Percentiles rank a stretch among this genome's conserved stretches.
Evolutionary conservation across 2,888 invertebrate genomes (phyloP).

Genomic region (Lottia scabra): DNA sequence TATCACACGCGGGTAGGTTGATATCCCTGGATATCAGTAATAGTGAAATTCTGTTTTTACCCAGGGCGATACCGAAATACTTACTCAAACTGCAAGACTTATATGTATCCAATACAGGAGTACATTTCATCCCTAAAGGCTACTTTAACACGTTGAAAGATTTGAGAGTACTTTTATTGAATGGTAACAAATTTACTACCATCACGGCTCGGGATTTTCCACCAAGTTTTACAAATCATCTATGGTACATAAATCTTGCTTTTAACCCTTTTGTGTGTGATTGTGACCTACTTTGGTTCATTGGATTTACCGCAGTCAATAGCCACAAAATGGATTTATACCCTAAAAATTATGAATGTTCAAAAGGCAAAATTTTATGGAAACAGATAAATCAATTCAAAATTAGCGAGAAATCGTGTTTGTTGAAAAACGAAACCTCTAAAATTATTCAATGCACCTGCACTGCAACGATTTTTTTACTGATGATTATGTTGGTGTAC

Average conservation of each 20-base stretch:
- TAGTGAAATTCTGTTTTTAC: neutral
- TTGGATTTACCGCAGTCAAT: neutral
- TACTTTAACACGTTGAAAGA: neutral
- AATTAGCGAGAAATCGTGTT: neutral
- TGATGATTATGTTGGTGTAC: neutral
- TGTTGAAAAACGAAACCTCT: neutral
- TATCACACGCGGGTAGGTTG: neutral
- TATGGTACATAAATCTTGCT: neutral
- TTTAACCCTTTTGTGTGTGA: neutral
- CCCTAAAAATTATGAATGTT: neutral
- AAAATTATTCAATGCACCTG: neutral
- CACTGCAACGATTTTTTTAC: neutral
- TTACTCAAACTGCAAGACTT: neutral
- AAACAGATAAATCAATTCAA: neutral
- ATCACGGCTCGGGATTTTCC: neutral
- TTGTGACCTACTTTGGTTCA: neutral
- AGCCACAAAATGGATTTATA: neutral
- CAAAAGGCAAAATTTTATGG: neutral
- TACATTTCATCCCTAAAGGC: neutral
- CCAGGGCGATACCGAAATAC: neutral
- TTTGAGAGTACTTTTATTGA: neutral
- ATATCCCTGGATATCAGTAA: neutral
- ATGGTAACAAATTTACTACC: neutral
- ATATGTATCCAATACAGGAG: neutral
- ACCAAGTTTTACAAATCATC: neutral